Conservation (phyloP, 1,140 invertebrate species). For the Saccostrea cuccullata region DNA sequence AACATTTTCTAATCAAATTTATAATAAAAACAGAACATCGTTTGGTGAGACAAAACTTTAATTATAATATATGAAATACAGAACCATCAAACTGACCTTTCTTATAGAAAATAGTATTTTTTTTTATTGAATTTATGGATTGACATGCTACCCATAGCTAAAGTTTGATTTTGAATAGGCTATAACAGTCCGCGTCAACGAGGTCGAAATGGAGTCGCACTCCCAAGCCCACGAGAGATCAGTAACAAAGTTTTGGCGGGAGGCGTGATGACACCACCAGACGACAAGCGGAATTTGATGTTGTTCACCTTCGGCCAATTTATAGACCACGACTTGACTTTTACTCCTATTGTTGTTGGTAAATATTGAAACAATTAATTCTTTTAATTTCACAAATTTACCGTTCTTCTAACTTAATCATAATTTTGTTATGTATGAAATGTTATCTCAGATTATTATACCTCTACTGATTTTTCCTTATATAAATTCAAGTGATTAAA, state of each 20-base stretch:
- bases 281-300: background rate
- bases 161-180: background rate
- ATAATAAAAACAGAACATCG: background rate
- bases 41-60: background rate
- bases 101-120: background rate
- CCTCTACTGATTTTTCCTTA: too few species aligned
- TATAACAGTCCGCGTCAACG: background rate
- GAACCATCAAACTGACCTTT: background rate
- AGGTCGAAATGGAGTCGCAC: background rate
- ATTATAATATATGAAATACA: background rate
- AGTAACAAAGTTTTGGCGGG: slow-evolving; percentile 5
- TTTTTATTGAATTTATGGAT: background rate
- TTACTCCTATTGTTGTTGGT: background rate
- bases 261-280: background rate
- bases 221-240: background rate
- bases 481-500: too few species aligned
- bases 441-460: background rate
- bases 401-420: background rate
- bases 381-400: background rate
- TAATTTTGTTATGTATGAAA: background rate
- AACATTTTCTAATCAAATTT: background rate
- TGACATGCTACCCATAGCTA: too few species aligned
- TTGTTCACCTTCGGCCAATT: background rate
- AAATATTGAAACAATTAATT: background rate
- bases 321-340: background rate